A percentile compares a stretch with the other conserved stretches of the same genome.
These are phyloP conservation scores for Chironomus tepperi DNA, from an alignment of 1,140 invertebrate genomes.

Conservation along the genomic window DNA sequence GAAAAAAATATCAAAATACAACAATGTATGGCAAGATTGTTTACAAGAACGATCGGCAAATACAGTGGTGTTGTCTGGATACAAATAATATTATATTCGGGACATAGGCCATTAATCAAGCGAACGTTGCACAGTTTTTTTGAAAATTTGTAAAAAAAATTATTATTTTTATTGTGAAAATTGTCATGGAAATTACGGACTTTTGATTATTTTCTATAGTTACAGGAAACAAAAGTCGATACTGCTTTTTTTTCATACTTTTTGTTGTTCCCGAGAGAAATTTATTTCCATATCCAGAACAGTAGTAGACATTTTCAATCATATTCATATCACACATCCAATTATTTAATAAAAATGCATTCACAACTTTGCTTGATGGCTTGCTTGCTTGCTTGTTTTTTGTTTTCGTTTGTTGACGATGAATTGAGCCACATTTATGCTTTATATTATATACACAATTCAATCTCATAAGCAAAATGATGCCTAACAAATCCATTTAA, in stretches of 20 bases:
- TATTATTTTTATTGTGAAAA: no score
- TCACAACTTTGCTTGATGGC: no score
- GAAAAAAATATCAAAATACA: slow-evolving; percentile 2
- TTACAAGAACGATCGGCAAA: background rate
- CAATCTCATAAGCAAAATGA: background rate
- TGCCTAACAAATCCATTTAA: slow-evolving; percentile 13
- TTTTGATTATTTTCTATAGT: background rate
- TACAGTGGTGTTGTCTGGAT: background rate
- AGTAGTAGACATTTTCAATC: background rate
- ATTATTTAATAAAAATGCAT: slow-evolving; percentile 15
- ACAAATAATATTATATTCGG: background rate
- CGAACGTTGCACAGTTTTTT: no score
- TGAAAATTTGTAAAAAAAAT: no score
- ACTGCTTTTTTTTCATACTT: no score
- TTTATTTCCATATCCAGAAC: no score
- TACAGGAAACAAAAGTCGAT: background rate
- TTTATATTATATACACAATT: no score
- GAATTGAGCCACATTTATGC: no score
- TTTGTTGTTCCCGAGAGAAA: no score
- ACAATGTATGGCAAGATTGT: background rate
- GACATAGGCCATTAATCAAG: background rate
- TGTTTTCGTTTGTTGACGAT: no score
- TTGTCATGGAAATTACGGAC: background rate
- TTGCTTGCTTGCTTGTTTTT: no score
- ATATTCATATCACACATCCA: background rate